phyloP scores from a whole-genome alignment of 2,797 vertebrate genomes.

The Steatocranus sp. region DNA sequence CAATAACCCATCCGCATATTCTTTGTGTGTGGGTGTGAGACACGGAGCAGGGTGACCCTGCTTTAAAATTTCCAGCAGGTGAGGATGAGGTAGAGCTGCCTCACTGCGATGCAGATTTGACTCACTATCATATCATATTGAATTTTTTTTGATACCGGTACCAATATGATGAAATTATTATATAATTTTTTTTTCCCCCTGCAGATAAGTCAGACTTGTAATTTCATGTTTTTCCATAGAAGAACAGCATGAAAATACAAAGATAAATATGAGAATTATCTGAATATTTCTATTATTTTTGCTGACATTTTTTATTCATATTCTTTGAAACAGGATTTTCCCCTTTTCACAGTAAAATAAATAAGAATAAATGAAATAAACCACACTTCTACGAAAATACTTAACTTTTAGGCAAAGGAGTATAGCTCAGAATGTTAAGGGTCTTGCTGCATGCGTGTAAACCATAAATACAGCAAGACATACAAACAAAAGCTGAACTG shows the following conservation, averaged over 20 bases:
- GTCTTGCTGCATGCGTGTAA: neutral
- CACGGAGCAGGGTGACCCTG: conserved; percentile 19
- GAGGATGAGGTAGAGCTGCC: neutral
- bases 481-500: neutral
- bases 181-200: neutral
- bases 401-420: neutral
- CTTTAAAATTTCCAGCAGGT: conserved; percentile 11
- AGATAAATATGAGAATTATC: neutral
- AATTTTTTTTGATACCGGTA: neutral
- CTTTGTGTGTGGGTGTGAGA: conserved; percentile 11
- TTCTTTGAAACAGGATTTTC: neutral
- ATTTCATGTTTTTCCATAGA: neutral
- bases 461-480: neutral
- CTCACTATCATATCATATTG: neutral
- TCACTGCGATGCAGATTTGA: neutral
- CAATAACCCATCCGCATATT: neutral
- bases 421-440: neutral
- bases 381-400: rapidly evolving
- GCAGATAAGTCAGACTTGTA: neutral
- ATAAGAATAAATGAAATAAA: neutral
- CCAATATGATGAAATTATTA: neutral
- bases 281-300: neutral
- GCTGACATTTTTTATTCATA: neutral
- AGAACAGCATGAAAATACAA: neutral
- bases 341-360: neutral